Evolutionary conservation across 2,888 invertebrate genomes (phyloP).

Genomic region (Lithophane socia): DNA sequence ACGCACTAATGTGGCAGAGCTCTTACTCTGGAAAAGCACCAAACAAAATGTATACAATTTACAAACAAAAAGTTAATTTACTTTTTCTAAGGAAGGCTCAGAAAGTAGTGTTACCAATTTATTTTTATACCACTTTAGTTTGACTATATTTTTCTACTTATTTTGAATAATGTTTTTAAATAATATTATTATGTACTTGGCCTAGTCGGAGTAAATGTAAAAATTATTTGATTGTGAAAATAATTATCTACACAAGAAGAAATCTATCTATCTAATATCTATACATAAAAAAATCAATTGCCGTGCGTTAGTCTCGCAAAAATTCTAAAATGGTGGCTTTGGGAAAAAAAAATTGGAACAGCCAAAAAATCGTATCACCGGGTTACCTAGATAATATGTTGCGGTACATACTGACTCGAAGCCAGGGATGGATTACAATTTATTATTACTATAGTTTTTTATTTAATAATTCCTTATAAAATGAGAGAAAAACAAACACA

Average conservation of each 20-base stretch:
- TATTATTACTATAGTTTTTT: not conserved
- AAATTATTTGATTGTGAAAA: not conserved
- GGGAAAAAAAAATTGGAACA: too few species aligned
- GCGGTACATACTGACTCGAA: not conserved
- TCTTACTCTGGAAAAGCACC: not conserved
- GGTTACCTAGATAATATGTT: not conserved
- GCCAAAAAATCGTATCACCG: too few species aligned
- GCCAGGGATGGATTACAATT: not conserved
- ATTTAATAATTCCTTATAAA: too few species aligned
- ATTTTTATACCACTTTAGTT: conserved; percentile 27
- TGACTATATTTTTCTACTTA: conserved; percentile 8
- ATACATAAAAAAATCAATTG: too few species aligned
- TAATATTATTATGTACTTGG: conserved; percentile 5
- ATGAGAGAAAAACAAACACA: not conserved
- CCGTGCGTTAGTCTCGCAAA: too few species aligned
- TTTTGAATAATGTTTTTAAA: conserved; percentile 7
- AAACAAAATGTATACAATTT: conserved; percentile 6
- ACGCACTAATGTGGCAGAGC: too few species aligned
- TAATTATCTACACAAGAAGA: not conserved
- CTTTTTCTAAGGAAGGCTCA: not conserved
- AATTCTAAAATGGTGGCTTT: too few species aligned
- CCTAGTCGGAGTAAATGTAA: not conserved
- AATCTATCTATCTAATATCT: too few species aligned
- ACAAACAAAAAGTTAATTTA: not conserved
- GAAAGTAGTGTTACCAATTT: conserved; percentile 15